Evolutionary conservation across 2,888 invertebrate species (phyloP), one percentile per base, ranked within the genome.

Genomic region (Conchocele bisecta): DNA sequence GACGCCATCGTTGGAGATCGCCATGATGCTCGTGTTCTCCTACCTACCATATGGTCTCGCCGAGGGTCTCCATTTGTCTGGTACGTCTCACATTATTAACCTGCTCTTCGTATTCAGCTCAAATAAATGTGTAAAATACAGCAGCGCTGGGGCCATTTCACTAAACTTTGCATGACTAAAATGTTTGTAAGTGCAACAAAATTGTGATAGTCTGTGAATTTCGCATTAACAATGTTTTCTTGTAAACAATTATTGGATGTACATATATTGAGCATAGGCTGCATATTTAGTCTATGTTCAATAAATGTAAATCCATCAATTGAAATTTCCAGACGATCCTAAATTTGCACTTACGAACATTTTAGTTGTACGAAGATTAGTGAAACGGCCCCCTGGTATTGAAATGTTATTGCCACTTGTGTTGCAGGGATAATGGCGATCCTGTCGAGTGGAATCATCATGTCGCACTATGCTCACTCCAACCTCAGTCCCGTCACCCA

Each of bases 391-490:
- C 24, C 24, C 13, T n/a, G 22, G 15, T 9, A 46, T 46, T 46
- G 13, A 20, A 46, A 24, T n/a, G 1, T 46, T n/a, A 5, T 46
- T 22, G 17, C 22, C n/a, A 20, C 11, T 46, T 22, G 11, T 9
- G 7, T 20, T 89, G 1, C 93, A 95, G 97, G 99, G 73, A 99
- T 99, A 69, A 99, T 99, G 99, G 98, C 99, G 7, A 99, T 99
- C 87, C 92, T 99, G 82, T 98, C 99, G 91, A 98, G 98, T 92
- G 99, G 99, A 7, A 97, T 99, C 88, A 98, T 98, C 1, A 99
- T 99, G 99, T 98, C 98, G 0, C 99, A 99, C 91, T 99, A 99
- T 91, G 99, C 99, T 15, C 99, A 99, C 93, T 97, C 97, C 89
- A 99, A 99, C 91, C 92, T 99, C 44, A 98, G 98, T 0, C 98